Percentiles rank a stretch among this genome's conserved stretches.
These are phyloP conservation scores for Pachyseris speciosa DNA, from an alignment of 64 coral and sea anemone species.

Conservation along the genomic window DNA sequence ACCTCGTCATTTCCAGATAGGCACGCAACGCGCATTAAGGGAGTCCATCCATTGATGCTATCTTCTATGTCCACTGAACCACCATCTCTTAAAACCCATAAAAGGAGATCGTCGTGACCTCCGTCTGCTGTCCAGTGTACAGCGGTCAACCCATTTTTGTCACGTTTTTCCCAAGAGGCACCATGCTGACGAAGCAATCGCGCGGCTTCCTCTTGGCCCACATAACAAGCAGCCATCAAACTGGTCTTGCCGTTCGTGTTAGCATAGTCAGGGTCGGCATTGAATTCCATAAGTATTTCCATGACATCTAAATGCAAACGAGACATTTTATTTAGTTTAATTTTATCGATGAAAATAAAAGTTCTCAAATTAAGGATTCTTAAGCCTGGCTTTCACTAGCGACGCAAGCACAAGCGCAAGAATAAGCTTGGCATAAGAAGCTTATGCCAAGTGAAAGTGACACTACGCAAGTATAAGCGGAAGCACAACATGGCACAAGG, in stretches of 20 bases:
- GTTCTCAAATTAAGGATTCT: too few species aligned
- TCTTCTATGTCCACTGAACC: slow-evolving; percentile 79
- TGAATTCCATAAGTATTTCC: slow-evolving; percentile 80
- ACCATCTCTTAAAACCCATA: slow-evolving; percentile 76
- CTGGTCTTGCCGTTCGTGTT: slow-evolving; percentile 83
- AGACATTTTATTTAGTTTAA: not conserved
- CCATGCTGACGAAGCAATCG: slow-evolving; percentile 68
- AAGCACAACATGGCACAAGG: too few species aligned
- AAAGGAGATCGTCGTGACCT: slow-evolving; percentile 86
- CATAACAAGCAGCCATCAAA: slow-evolving; percentile 80
- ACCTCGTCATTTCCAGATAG: slow-evolving; percentile 88
- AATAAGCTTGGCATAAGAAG: too few species aligned
- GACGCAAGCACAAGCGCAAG: too few species aligned
- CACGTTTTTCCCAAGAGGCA: slow-evolving; percentile 76
- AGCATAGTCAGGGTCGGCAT: slow-evolving; percentile 84
- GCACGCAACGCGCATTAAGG: slow-evolving; percentile 89
- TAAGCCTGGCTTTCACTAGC: too few species aligned
- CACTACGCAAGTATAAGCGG: too few species aligned
- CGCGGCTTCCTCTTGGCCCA: slow-evolving; percentile 79
- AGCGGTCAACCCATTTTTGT: slow-evolving; percentile 91
- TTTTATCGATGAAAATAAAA: too few species aligned
- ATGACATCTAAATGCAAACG: slow-evolving; percentile 76
- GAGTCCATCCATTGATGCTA: slow-evolving; percentile 76
- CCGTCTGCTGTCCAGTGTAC: slow-evolving; percentile 94
- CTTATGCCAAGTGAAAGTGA: too few species aligned